Evolutionary conservation across 2,888 invertebrate species (phyloP).

Genomic region (Limnephilus rhombicus): DNA sequence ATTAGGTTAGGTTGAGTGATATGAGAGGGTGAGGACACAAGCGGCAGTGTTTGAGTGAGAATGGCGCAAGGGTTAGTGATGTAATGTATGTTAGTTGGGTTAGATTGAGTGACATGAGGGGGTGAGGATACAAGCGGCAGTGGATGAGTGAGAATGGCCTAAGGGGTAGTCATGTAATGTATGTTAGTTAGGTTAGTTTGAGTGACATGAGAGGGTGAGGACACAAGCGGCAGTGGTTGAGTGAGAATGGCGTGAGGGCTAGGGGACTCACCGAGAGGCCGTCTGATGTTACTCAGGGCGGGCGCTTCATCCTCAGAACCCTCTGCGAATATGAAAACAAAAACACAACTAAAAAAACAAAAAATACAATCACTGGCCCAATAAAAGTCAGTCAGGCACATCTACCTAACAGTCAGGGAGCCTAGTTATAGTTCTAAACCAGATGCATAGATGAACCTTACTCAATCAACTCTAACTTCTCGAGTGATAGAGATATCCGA

Average conservation of each 20-base stretch:
- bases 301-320: slow-evolving; percentile 68
- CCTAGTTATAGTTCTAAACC: slow-evolving; percentile 13
- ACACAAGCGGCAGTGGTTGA: slow-evolving; percentile 26
- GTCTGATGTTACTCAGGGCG: slow-evolving; percentile 75
- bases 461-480: neutral
- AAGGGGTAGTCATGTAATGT: neutral
- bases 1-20: neutral
- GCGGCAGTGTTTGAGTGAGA: neutral
- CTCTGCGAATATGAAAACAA: slow-evolving; percentile 69
- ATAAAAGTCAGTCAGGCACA: neutral
- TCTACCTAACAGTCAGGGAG: slow-evolving; percentile 20
- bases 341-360: slow-evolving; percentile 67
- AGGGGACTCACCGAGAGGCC: slow-evolving; percentile 77
- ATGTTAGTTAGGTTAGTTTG: neutral
- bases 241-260: slow-evolving; percentile 26
- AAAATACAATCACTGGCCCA: neutral
- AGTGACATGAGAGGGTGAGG: slow-evolving; percentile 36
- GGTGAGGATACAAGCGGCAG: slow-evolving; percentile 26
- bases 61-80: neutral
- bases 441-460: neutral
- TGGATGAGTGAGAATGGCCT: neutral
- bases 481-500: too few relatives aligned
- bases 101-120: slow-evolving; percentile 36
- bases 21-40: neutral
- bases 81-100: neutral